These are phyloP conservation scores for Stenurella melanura DNA, from an alignment of 2,888 invertebrate species.

Conservation along the genomic window DNA sequence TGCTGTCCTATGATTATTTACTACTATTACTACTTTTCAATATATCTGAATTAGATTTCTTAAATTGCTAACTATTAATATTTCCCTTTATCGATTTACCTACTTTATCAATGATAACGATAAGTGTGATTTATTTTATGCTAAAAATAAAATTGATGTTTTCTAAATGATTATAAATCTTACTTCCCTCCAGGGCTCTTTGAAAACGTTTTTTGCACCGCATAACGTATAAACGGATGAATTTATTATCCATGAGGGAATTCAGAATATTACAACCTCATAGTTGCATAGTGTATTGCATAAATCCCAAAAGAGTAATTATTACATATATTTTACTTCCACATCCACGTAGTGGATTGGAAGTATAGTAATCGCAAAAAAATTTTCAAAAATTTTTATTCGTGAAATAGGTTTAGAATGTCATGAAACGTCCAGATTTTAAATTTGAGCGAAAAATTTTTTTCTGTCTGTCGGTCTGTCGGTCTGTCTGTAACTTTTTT, in stretches of 20 bases:
- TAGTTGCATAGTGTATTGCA: conserved; percentile 30
- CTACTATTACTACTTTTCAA: no score
- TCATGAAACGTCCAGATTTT: no score
- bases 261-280: conserved; percentile 22
- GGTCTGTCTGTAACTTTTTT: no score
- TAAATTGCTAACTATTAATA: background rate
- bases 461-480: no score
- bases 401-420: no score
- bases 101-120: background rate
- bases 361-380: no score
- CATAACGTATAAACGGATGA: conserved; percentile 23
- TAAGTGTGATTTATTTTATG: conserved; percentile 8
- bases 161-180: conserved; percentile 33
- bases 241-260: conserved; percentile 28
- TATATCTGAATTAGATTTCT: background rate
- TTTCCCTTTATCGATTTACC: background rate
- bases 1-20: no score
- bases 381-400: no score
- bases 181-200: conserved; percentile 18
- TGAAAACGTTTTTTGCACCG: conserved; percentile 30
- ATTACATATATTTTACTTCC: conserved; percentile 4
- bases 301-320: conserved; percentile 27
- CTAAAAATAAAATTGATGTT: conserved; percentile 19
- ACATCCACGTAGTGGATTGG: no score
- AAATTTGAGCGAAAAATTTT: no score